Conservation (phyloP, 1,140 invertebrate species). For the Heliothis subflexa region DNA sequence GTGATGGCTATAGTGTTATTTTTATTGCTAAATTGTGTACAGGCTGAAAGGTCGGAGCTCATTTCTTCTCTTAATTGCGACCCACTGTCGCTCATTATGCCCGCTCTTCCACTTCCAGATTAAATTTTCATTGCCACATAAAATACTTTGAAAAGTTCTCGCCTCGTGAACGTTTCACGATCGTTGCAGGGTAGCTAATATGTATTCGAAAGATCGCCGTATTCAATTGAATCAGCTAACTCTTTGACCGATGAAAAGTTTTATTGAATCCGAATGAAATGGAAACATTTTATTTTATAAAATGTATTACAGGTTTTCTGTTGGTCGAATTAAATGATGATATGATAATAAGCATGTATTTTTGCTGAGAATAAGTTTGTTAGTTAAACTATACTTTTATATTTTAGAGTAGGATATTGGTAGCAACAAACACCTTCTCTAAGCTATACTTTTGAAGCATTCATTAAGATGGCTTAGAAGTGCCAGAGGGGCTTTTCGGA, state of each 20-base stretch:
- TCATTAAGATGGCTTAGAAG: conserved; percentile 67
- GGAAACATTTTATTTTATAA: neutral
- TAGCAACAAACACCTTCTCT: conserved; percentile 59
- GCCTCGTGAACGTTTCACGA: conserved; percentile 28
- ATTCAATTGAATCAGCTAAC: conserved; percentile 18
- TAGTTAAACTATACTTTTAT: no score
- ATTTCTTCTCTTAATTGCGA: conserved; percentile 53
- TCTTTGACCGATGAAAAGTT: conserved; percentile 21
- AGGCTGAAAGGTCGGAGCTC: conserved; percentile 23
- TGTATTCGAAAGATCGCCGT: conserved; percentile 30
- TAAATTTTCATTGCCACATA: conserved; percentile 50
- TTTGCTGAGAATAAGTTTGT: no score
- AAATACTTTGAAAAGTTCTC: conserved; percentile 45
- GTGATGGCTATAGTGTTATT: conserved; percentile 27
- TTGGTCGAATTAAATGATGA: neutral
- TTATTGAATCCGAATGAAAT: conserved; percentile 23
- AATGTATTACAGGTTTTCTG: neutral
- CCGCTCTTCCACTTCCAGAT: conserved; percentile 35
- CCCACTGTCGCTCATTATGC: conserved; percentile 54
- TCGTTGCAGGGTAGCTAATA: conserved; percentile 25
- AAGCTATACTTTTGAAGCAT: conserved; percentile 62
- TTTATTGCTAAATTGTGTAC: conserved; percentile 45
- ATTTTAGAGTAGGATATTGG: neutral
- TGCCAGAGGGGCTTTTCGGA: conserved; percentile 57
- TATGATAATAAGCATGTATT: no score